phyloP scores from a whole-genome alignment of 2,113 vertebrate genomes.

The Hirundichthys speculiger region DNA sequence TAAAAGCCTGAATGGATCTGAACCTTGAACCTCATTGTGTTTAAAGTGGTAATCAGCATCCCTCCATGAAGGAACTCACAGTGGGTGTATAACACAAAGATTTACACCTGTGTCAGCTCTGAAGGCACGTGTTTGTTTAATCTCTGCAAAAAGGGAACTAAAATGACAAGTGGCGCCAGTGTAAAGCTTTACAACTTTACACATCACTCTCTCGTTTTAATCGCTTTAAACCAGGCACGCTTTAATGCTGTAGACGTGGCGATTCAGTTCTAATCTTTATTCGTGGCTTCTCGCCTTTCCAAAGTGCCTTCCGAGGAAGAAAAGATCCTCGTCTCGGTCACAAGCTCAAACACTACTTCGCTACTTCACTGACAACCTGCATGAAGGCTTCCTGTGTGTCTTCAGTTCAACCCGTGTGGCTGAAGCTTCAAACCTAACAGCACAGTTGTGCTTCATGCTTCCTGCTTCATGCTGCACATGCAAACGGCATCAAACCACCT shows the following conservation, averaged over 20 bases:
- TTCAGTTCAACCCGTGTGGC: too few relatives aligned
- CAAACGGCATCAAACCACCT: background rate
- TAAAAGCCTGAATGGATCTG: background rate
- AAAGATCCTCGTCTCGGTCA: constrained; percentile 9
- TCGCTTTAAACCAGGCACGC: background rate
- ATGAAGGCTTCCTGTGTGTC: too few relatives aligned
- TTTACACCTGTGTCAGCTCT: background rate
- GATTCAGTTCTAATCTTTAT: too few relatives aligned
- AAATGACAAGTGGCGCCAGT: background rate
- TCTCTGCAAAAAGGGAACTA: background rate
- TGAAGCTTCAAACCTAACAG: too few relatives aligned
- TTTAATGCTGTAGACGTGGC: too few relatives aligned
- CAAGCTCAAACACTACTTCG: background rate
- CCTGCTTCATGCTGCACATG: constrained; percentile 12
- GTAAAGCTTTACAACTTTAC: background rate
- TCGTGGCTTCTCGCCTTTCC: constrained; percentile 22
- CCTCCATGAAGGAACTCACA: too few relatives aligned
- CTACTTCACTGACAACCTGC: too few relatives aligned
- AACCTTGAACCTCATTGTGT: background rate
- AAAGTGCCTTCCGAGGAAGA: constrained; percentile 72
- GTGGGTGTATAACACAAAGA: background rate
- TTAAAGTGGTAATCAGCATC: background rate
- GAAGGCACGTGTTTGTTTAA: background rate
- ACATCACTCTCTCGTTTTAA: background rate
- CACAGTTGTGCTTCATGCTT: background rate